A percentile compares a stretch with the other conserved stretches of the same genome.
Conservation (phyloP, 2,888 invertebrate genomes). For the Eupeodes luniger region DNA sequence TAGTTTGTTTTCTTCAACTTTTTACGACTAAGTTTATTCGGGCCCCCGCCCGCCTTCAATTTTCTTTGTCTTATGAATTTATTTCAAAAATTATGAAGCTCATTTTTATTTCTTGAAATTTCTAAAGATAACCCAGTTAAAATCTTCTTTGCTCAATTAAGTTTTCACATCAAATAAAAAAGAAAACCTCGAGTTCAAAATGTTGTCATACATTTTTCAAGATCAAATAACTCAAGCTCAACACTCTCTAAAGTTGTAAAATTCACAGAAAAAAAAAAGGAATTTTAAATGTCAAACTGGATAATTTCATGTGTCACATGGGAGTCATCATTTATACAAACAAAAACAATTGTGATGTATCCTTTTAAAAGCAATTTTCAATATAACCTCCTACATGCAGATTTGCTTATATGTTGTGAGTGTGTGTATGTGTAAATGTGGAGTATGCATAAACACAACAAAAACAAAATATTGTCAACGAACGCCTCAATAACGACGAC, state of each 20-base stretch:
- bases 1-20: too few species aligned
- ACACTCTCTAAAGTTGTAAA: neutral
- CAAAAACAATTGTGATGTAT: conserved; percentile 28
- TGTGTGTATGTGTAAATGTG: too few species aligned
- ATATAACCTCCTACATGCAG: neutral
- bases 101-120: too few species aligned
- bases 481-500: conserved; percentile 55
- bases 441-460: neutral
- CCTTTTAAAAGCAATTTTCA: conserved; percentile 43
- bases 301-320: conserved; percentile 40
- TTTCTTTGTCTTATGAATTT: too few species aligned
- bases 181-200: neutral
- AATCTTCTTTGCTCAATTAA: neutral
- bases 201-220: neutral
- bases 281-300: conserved; percentile 39
- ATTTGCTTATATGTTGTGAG: too few species aligned
- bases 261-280: neutral
- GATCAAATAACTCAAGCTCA: conserved; percentile 22
- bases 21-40: too few species aligned
- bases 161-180: neutral
- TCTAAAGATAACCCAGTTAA: neutral
- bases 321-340: conserved; percentile 18
- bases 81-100: too few species aligned
- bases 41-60: too few species aligned
- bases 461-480: conserved; percentile 22